Evolutionary conservation across 2,113 vertebrate species (phyloP).

Genomic region (Burhinus bistriatus): DNA sequence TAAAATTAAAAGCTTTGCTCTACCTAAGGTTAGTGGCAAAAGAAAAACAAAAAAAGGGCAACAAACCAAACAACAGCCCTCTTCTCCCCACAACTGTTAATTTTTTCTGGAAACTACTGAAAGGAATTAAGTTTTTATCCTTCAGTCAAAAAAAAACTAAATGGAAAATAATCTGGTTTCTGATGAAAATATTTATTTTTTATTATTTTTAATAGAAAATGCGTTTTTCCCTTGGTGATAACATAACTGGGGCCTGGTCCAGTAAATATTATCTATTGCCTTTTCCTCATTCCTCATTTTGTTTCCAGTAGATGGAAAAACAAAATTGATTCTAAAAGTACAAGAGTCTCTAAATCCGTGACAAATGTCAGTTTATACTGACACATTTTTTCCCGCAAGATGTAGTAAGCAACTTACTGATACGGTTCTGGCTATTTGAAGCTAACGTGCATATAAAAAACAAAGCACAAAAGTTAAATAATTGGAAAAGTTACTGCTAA

Average conservation of each 20-base stretch:
- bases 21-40: not conserved
- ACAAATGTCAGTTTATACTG: slow-evolving; percentile 9
- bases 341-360: not conserved
- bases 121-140: not conserved
- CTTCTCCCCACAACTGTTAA: not conserved
- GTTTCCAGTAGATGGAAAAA: not conserved
- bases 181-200: not conserved
- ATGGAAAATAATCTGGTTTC: not conserved
- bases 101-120: not conserved
- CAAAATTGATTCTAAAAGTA: slow-evolving; percentile 4
- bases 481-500: not conserved
- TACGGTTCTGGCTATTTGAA: not conserved
- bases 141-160: not conserved
- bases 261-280: not conserved
- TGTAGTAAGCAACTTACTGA: not conserved
- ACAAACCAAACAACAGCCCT: not conserved
- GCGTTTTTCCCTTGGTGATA: not conserved
- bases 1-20: not conserved
- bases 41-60: not conserved
- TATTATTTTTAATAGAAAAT: not conserved
- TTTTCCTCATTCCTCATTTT: not conserved
- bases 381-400: not conserved
- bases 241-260: not conserved
- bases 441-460: not conserved
- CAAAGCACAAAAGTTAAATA: not conserved